Evolutionary conservation across 1,140 invertebrate genomes (phyloP).

Genomic region (Oryzaephilus surinamensis): DNA sequence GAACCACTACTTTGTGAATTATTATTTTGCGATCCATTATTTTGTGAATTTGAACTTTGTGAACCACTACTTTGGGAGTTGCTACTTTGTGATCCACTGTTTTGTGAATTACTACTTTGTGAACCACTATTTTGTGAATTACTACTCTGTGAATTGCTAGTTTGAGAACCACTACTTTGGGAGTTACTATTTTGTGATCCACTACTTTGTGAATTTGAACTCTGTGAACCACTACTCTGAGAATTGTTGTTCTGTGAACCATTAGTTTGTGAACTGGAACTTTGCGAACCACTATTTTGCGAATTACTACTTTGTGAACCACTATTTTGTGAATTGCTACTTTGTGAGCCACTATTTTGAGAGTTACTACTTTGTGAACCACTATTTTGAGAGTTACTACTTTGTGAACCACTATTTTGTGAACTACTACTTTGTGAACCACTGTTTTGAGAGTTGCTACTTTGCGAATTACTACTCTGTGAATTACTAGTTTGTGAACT

Average conservation of each 20-base stretch:
- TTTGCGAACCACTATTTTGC: not conserved
- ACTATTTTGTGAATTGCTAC: slow-evolving; percentile 5
- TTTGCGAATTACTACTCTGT: too few relatives aligned
- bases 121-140: slow-evolving; percentile 1
- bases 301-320: slow-evolving; percentile 3
- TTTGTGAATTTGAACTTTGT: slow-evolving; percentile 10
- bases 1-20: too few relatives aligned
- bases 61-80: slow-evolving; percentile 7
- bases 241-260: too few relatives aligned
- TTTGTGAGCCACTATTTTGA: slow-evolving; percentile 1
- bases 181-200: not conserved
- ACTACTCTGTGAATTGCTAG: slow-evolving; percentile 7
- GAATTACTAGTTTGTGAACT: too few relatives aligned
- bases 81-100: slow-evolving; percentile 2
- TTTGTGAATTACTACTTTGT: slow-evolving; percentile 6
- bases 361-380: too few relatives aligned
- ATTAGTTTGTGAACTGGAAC: slow-evolving; percentile 10
- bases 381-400: too few relatives aligned
- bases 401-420: too few relatives aligned
- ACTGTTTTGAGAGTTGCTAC: too few relatives aligned
- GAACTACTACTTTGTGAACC: too few relatives aligned
- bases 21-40: too few relatives aligned
- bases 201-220: slow-evolving; percentile 1
- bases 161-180: slow-evolving; percentile 1
- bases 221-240: slow-evolving; percentile 3